phyloP scores from a whole-genome alignment of 1,140 invertebrate genomes.

The Marisa cornuarietis region DNA sequence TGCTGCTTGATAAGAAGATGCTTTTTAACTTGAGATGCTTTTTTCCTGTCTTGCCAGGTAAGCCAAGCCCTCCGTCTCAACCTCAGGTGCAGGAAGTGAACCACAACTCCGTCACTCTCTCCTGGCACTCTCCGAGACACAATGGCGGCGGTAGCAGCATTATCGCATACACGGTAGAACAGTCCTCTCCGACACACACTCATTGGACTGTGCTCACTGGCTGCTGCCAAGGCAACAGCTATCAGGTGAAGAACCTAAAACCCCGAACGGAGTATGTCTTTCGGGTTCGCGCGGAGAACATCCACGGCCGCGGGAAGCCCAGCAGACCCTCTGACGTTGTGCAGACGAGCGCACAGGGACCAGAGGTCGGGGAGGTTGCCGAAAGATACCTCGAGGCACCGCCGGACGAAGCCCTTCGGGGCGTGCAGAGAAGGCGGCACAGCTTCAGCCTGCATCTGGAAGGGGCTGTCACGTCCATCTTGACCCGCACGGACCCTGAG shows the following conservation, averaged over 20 bases:
- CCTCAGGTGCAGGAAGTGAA: slow-evolving; percentile 44
- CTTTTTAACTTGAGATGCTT: not conserved
- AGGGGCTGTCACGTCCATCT: slow-evolving; percentile 43
- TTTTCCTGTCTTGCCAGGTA: slow-evolving; percentile 44
- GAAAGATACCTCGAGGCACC: not conserved
- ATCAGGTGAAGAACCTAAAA: slow-evolving; percentile 86
- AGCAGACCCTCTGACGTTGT: slow-evolving; percentile 62
- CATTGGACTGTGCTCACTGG: slow-evolving; percentile 91
- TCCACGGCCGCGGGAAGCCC: slow-evolving; percentile 93
- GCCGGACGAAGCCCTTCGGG: not conserved
- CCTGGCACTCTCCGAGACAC: slow-evolving; percentile 46
- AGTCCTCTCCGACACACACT: slow-evolving; percentile 26
- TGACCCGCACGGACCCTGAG: slow-evolving; percentile 31
- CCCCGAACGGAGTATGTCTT: slow-evolving; percentile 94
- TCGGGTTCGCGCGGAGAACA: slow-evolving; percentile 95
- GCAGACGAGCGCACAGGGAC: slow-evolving; percentile 25
- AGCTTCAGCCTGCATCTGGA: slow-evolving; percentile 54
- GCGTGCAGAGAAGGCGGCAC: slow-evolving; percentile 30
- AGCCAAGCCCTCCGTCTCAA: slow-evolving; percentile 49
- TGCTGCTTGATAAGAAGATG: too few relatives aligned
- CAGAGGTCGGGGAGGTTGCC: slow-evolving; percentile 16
- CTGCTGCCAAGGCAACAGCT: slow-evolving; percentile 89
- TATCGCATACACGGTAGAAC: slow-evolving; percentile 57
- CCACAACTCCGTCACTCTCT: slow-evolving; percentile 49
- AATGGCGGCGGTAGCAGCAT: slow-evolving; percentile 36